phyloP scores from a whole-genome alignment of 1,140 invertebrate species.

The Drosophila simulans region DNA sequence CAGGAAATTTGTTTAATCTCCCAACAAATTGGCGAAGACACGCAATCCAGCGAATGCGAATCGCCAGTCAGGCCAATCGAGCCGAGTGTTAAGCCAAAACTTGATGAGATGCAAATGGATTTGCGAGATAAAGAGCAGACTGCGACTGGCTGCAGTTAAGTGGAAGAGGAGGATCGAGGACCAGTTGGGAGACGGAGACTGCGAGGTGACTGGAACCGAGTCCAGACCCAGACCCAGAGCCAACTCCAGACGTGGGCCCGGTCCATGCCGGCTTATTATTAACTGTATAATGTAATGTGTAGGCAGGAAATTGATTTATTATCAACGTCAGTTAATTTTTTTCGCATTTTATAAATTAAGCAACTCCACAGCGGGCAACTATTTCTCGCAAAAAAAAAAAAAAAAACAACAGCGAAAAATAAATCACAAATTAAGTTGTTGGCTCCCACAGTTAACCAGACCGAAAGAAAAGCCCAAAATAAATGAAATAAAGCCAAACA shows the following conservation, averaged over 20 bases:
- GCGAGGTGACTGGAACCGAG: conserved; percentile 3
- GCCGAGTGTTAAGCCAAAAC: conserved; percentile 55
- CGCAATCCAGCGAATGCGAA: conserved; percentile 58
- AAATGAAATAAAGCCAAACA: conserved; percentile 45
- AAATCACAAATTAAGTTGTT: conserved; percentile 81
- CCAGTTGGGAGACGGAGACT: not conserved
- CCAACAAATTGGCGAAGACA: conserved; percentile 80
- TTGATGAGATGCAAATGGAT: conserved; percentile 83
- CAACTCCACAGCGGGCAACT: conserved; percentile 58
- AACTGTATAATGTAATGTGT: conserved; percentile 81
- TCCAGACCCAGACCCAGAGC: not conserved
- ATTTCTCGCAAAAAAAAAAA: conserved; percentile 15
- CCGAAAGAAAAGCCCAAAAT: conserved; percentile 26
- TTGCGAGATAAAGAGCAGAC: conserved; percentile 60
- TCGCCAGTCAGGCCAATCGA: conserved; percentile 21
- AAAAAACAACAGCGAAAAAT: conserved; percentile 39
- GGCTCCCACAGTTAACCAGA: conserved; percentile 75
- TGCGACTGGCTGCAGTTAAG: not conserved
- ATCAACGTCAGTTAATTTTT: conserved; percentile 78
- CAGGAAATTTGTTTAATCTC: conserved; percentile 81
- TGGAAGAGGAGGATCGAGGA: conserved; percentile 7
- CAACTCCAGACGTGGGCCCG: conserved; percentile 58
- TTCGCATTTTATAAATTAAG: conserved; percentile 70
- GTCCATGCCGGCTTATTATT: conserved; percentile 74
- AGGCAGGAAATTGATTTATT: conserved; percentile 83